Evolutionary conservation across 2,888 invertebrate genomes (phyloP), one percentile per base, ranked within the genome.

Genomic region (Pristionchus exspectatus): DNA sequence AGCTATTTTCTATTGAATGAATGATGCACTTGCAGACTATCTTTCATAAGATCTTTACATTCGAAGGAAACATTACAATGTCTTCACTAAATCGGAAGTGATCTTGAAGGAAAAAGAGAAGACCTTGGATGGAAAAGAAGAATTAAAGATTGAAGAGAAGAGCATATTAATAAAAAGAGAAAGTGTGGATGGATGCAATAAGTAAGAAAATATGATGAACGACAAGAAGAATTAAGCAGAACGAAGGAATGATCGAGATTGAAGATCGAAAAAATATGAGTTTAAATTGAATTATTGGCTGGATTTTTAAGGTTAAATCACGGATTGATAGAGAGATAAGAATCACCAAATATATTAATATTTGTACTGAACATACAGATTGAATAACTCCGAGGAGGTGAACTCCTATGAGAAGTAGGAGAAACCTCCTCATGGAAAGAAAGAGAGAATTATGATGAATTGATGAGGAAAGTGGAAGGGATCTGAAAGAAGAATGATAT

Each of bases 401-500:
- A 84, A 84, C 84, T 84, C 84, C 84, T 56, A 84, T 84, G 27
- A 84, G 59, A 16, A 84, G 84, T 27, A 84, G 84, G 84, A 84
- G 84, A n/a, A 84, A 56, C 84, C 84, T 84, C 84, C 84, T 84
- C 84, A 84, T 84, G 56, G 30, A 30, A 84, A 27, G 33, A 59
- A 59, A 50, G 1, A n/a, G 83, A 83, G 54, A 27, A 72, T 72
- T 27, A 50, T 9, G 33, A 30, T 18, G 27, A 84, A 38, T 63
- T 14, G 86, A 86, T 86, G 56, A 77, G 27, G 44, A 81, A 18
- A 81, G 81, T 44, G 21, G 54, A 14, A 56, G 33, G 50, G 84
- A 84, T 27, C 27, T 84, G 56, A 56, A 81, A 24, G n/a, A 54
- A 50, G 50, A 50, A n/a, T 54, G 18, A 27, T 38, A 77, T 77